These are phyloP conservation scores for Sciurus niger DNA, from an alignment of 2,113 vertebrate genomes.

Conservation along the genomic window DNA sequence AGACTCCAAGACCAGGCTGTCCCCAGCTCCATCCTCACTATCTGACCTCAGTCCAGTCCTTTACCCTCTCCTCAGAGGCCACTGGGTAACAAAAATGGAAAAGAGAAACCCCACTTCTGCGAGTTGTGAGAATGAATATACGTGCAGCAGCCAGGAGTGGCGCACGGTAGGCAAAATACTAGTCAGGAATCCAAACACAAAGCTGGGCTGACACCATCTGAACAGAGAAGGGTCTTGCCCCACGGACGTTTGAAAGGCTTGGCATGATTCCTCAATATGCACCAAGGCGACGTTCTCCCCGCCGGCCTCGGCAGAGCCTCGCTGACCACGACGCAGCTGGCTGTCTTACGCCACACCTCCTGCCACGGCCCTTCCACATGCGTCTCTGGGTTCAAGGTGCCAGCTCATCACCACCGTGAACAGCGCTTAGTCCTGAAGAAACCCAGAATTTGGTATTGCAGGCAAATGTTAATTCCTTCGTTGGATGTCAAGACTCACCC, in stretches of 20 bases:
- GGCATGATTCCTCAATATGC: background rate
- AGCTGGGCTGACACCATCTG: background rate
- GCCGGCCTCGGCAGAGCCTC: background rate
- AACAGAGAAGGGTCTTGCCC: background rate
- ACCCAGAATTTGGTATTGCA: constrained; percentile 15
- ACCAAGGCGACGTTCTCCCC: background rate
- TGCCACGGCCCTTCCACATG: too few relatives aligned
- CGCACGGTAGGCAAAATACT: background rate
- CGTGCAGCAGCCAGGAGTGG: background rate
- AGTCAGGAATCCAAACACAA: background rate
- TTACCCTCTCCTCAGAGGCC: background rate
- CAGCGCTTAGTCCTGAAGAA: background rate
- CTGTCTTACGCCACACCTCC: rapidly evolving
- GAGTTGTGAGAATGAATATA: background rate
- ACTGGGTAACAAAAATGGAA: background rate
- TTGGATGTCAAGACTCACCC: background rate
- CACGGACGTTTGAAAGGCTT: background rate
- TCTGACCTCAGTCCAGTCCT: background rate
- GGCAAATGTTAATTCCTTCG: constrained; percentile 28
- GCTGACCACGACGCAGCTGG: background rate
- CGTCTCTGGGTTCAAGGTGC: background rate
- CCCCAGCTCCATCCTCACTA: background rate
- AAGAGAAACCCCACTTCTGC: background rate
- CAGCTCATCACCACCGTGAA: background rate
- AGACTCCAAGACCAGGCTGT: background rate